phyloP scores from a whole-genome alignment of 2,797 vertebrate genomes.

The Salarias fasciatus region DNA sequence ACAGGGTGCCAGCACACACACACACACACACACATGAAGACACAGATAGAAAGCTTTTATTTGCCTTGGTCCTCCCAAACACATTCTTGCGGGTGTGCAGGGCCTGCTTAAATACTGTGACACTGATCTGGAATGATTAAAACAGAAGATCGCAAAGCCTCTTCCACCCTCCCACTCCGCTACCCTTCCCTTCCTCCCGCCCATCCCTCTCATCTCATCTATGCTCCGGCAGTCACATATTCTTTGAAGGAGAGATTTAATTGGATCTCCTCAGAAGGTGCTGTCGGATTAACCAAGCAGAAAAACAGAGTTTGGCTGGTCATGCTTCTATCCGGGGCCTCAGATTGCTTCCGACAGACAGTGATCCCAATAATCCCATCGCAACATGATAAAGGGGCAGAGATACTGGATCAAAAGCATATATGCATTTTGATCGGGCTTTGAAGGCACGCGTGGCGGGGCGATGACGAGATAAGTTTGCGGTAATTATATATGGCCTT shows the following conservation, averaged over 20 bases:
- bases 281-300: constrained; percentile 85
- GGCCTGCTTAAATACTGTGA: constrained; percentile 67
- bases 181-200: constrained; percentile 17
- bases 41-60: constrained; percentile 23
- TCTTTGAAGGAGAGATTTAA: constrained; percentile 85
- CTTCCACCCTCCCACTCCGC: constrained; percentile 19
- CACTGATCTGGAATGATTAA: constrained; percentile 79
- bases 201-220: constrained; percentile 70
- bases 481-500: constrained; percentile 55
- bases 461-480: constrained; percentile 61
- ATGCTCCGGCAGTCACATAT: constrained; percentile 75
- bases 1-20: background rate
- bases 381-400: constrained; percentile 68
- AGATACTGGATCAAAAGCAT: constrained; percentile 74
- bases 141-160: constrained; percentile 65
- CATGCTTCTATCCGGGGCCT: constrained; percentile 75
- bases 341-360: constrained; percentile 80
- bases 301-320: constrained; percentile 81
- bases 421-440: constrained; percentile 67
- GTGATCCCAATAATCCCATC: constrained; percentile 75
- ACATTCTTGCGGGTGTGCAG: constrained; percentile 39
- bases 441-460: constrained; percentile 52
- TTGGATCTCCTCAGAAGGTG: constrained; percentile 84
- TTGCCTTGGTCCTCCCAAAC: constrained; percentile 41
- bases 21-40: background rate